Conservation (phyloP, 2,113 vertebrate species). For the Miniopterus natalensis region DNA sequence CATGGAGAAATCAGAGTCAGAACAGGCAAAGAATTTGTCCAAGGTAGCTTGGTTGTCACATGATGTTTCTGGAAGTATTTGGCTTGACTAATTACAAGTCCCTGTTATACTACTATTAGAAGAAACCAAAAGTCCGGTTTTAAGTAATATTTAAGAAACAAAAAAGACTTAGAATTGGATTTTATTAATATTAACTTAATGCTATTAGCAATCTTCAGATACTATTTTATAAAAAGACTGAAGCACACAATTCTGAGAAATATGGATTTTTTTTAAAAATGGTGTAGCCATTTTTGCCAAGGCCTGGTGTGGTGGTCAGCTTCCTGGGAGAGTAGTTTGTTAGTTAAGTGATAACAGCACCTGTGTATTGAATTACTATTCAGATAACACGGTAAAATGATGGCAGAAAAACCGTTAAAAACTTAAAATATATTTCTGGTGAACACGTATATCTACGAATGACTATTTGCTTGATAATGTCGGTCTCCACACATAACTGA, state of each 20-base stretch:
- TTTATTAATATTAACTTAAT: slow-evolving; percentile 79
- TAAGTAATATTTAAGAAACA: slow-evolving; percentile 61
- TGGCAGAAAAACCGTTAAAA: slow-evolving; percentile 4
- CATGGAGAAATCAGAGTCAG: neutral
- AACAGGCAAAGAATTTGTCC: slow-evolving; percentile 65
- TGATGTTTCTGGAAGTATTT: slow-evolving; percentile 71
- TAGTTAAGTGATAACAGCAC: neutral
- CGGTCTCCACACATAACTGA: neutral
- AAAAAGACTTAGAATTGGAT: slow-evolving; percentile 60
- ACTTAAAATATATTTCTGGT: slow-evolving; percentile 10
- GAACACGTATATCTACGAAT: neutral
- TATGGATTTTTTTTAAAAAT: neutral
- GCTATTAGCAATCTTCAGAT: neutral
- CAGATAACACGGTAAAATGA: neutral
- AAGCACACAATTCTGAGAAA: slow-evolving; percentile 36
- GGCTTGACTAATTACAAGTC: slow-evolving; percentile 71
- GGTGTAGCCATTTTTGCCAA: neutral
- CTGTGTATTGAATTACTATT: slow-evolving; percentile 4
- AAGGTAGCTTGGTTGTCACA: slow-evolving; percentile 58
- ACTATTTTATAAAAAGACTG: slow-evolving; percentile 29
- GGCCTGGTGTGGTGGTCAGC: neutral
- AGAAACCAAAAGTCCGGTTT: slow-evolving; percentile 57
- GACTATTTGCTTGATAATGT: neutral
- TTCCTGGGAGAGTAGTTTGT: neutral
- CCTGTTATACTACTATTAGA: slow-evolving; percentile 69